Percentiles rank a stretch among this genome's conserved stretches.
Conservation (phyloP, 2,113 vertebrate genomes). For the Channa argus region DNA sequence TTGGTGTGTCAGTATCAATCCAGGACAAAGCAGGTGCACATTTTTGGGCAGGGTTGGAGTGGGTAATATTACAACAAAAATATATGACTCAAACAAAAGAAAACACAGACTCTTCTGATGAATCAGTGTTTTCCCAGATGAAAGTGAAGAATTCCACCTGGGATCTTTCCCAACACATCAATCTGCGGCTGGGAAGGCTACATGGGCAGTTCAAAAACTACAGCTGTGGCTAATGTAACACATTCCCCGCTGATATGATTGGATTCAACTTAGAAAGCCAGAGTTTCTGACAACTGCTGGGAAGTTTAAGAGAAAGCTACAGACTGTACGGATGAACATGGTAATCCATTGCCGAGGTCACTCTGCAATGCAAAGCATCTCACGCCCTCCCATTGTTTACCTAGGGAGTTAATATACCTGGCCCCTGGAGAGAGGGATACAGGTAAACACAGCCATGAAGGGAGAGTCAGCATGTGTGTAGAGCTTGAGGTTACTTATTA, state of each 20-base stretch:
- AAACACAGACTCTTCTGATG: constrained; percentile 17
- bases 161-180: constrained; percentile 40
- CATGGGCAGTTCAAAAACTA: constrained; percentile 35
- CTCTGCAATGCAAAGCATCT: constrained; percentile 48
- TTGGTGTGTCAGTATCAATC: constrained; percentile 25
- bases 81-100: constrained; percentile 38
- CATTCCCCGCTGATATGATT: constrained; percentile 58
- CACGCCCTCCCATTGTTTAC: constrained; percentile 59
- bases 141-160: constrained; percentile 43
- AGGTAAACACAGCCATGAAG: constrained; percentile 39
- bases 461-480: not conserved
- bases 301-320: constrained; percentile 27
- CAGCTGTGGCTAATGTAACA: constrained; percentile 35
- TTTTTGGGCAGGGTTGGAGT: constrained; percentile 33
- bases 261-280: constrained; percentile 36
- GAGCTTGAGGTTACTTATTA: constrained; percentile 40
- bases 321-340: constrained; percentile 38
- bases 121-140: constrained; percentile 66
- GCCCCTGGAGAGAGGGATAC: constrained; percentile 37
- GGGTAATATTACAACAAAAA: constrained; percentile 45
- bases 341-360: constrained; percentile 28
- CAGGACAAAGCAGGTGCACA: constrained; percentile 52
- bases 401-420: constrained; percentile 66
- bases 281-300: constrained; percentile 23
- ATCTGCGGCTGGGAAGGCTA: constrained; percentile 40